phyloP scores from a whole-genome alignment of 2,797 vertebrate species.

The Dromococcyx pavoninus region DNA sequence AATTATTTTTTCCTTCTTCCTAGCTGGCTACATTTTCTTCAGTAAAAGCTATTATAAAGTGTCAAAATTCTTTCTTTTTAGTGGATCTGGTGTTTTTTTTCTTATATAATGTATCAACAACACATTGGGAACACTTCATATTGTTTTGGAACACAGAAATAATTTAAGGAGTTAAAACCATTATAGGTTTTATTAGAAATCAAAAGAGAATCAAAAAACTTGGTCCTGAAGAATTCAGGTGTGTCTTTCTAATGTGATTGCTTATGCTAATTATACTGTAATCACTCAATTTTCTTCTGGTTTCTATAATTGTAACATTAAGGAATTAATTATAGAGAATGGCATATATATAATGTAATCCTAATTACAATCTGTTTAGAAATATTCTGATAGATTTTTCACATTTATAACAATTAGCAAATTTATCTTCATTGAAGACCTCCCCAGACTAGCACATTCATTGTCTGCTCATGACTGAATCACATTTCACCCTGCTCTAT shows the following conservation, averaged over 20 bases:
- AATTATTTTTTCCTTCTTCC: neutral
- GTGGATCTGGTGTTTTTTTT: neutral
- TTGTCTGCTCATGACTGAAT: neutral
- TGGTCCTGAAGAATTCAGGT: neutral
- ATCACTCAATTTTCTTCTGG: neutral
- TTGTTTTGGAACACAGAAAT: neutral
- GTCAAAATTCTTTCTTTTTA: neutral
- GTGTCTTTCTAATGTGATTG: neutral
- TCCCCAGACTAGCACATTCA: neutral
- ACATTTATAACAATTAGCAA: neutral
- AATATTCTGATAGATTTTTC: neutral
- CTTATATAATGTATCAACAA: neutral
- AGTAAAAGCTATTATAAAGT: neutral
- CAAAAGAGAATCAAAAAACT: neutral
- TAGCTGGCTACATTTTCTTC: neutral
- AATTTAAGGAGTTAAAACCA: neutral
- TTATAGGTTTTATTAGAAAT: neutral
- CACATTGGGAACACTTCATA: neutral
- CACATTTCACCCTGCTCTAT: neutral
- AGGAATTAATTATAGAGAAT: neutral
- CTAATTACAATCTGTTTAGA: neutral
- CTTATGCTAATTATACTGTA: neutral
- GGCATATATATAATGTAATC: neutral
- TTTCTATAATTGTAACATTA: constrained; percentile 2
- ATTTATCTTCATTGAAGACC: neutral